A percentile compares a stretch with the other conserved stretches of the same genome.
Evolutionary conservation across 1,140 invertebrate genomes (phyloP).

Genomic region (Lasioglossum baleicum): DNA sequence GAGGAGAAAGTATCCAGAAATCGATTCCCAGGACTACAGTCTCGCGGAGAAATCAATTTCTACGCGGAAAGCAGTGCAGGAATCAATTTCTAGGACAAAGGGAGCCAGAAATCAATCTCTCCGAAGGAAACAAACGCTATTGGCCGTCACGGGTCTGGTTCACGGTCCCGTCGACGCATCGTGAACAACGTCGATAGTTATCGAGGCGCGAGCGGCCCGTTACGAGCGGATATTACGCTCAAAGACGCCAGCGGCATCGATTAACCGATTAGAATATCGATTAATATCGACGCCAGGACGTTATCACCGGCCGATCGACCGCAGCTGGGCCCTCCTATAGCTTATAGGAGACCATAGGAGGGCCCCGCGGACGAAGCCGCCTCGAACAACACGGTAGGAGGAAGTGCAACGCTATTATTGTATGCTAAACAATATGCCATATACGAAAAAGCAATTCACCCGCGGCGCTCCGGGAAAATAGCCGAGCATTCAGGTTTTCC

Average conservation of each 20-base stretch:
- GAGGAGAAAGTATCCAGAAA: neutral
- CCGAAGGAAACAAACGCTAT: neutral
- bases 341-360: neutral
- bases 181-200: constrained; percentile 47
- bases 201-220: constrained; percentile 64
- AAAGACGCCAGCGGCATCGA: constrained; percentile 67
- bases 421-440: constrained; percentile 40
- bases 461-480: neutral
- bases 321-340: constrained; percentile 43
- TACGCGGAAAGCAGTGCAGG: neutral
- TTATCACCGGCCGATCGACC: constrained; percentile 47
- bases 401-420: constrained; percentile 42
- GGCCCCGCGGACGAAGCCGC: neutral
- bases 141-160: neutral
- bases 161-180: constrained; percentile 41
- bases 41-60: neutral
- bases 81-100: neutral
- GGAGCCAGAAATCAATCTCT: constrained; percentile 22
- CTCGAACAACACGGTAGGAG: constrained; percentile 33
- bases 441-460: constrained; percentile 30
- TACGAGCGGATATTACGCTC: constrained; percentile 72
- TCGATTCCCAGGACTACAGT: neutral
- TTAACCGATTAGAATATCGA: constrained; percentile 74
- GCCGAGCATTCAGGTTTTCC: neutral
- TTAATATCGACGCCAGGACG: constrained; percentile 67